phyloP scores from a whole-genome alignment of 2,888 invertebrate species.

The Cephonodes hylas region DNA sequence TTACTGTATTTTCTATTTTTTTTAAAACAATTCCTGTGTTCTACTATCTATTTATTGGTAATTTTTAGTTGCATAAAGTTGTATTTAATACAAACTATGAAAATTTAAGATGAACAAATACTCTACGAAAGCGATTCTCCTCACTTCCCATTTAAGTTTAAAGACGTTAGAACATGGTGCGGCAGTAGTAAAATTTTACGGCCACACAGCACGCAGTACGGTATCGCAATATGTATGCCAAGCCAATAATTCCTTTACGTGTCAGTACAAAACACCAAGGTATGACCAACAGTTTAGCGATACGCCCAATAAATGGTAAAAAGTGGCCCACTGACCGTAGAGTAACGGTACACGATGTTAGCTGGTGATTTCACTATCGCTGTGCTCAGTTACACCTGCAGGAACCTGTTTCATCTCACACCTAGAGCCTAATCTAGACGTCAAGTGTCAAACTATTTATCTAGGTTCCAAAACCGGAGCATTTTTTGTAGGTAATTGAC shows the following conservation, averaged over 20 bases:
- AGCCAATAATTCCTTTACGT: background rate
- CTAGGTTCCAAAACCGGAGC: background rate
- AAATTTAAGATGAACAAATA: background rate
- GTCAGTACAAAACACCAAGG: constrained; percentile 10
- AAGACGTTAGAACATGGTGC: background rate
- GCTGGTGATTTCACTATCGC: constrained; percentile 53
- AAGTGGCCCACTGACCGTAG: constrained; percentile 69
- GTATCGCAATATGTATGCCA: background rate
- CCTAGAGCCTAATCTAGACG: constrained; percentile 10
- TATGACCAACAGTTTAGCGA: constrained; percentile 41
- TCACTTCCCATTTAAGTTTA: background rate
- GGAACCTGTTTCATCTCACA: constrained; percentile 28
- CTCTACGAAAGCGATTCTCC: background rate
- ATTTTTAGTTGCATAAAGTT: too few species aligned
- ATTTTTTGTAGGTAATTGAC: background rate
- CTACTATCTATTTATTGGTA: too few species aligned
- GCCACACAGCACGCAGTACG: background rate
- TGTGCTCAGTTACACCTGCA: constrained; percentile 28
- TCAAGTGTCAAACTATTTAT: constrained; percentile 5
- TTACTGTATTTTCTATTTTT: too few species aligned
- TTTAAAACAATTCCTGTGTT: too few species aligned
- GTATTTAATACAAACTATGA: too few species aligned
- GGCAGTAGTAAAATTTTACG: background rate
- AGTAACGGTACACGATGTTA: constrained; percentile 59
- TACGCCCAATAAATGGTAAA: constrained; percentile 66